These are phyloP conservation scores for Ophioderma brevispina DNA, from an alignment of 35 echinoderm and acorn worm species.

Conservation along the genomic window DNA sequence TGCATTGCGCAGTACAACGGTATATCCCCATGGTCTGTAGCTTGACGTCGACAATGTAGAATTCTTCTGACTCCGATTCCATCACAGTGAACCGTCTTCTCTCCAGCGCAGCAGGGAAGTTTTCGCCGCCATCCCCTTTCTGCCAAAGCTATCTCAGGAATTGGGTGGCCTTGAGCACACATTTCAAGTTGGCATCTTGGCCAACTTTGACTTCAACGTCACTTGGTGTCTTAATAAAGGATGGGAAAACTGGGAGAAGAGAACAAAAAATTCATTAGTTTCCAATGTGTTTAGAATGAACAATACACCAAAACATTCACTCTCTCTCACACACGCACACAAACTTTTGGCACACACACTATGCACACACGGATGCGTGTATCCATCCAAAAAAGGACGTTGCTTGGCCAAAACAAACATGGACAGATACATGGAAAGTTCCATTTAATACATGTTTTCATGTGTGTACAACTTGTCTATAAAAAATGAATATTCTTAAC, in stretches of 20 bases:
- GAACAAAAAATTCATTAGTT: slow-evolving; percentile 9
- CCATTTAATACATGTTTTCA: too few species aligned
- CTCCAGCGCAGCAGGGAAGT: slow-evolving; percentile 90
- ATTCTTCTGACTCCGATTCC: slow-evolving; percentile 66
- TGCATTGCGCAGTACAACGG: slow-evolving; percentile 82
- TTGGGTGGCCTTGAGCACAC: slow-evolving; percentile 82
- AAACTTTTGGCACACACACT: too few species aligned
- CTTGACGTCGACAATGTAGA: slow-evolving; percentile 85
- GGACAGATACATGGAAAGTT: too few species aligned
- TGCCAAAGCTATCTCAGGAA: slow-evolving; percentile 90
- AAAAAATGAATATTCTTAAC: too few species aligned
- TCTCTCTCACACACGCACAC: too few species aligned
- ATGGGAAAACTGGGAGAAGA: slow-evolving; percentile 85
- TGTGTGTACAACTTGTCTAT: too few species aligned
- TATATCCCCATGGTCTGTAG: slow-evolving; percentile 82
- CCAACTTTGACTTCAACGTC: slow-evolving; percentile 65
- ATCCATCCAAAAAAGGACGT: too few species aligned
- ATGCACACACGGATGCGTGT: too few species aligned
- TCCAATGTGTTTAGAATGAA: too few species aligned
- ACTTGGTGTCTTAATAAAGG: slow-evolving; percentile 70
- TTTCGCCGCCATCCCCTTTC: slow-evolving; percentile 90
- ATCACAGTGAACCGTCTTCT: slow-evolving; percentile 81
- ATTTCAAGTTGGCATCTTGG: slow-evolving; percentile 61
- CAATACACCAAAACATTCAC: too few species aligned
- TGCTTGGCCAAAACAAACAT: too few species aligned